Evolutionary conservation across 2,888 invertebrate species (phyloP).

Genomic region (Stenoptilia bipunctidactyla): DNA sequence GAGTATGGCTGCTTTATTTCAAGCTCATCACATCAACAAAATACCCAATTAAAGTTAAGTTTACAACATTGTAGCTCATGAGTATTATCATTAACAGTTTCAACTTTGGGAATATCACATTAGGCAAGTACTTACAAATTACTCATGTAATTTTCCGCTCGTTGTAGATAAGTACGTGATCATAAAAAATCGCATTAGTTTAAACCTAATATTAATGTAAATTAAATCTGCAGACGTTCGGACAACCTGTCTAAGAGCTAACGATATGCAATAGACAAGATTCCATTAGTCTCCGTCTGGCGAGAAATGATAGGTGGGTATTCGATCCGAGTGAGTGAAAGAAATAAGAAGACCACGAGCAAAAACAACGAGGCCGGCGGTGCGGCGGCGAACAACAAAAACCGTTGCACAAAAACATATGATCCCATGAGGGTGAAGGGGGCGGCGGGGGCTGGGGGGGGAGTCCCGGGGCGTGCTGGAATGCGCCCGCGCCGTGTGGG

Average conservation of each 20-base stretch:
- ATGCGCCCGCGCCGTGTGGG: constrained; percentile 69
- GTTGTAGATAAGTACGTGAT: no score
- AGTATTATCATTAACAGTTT: no score
- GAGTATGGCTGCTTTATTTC: no score
- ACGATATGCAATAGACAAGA: constrained; percentile 1
- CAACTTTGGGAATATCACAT: no score
- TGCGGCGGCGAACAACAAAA: constrained; percentile 69
- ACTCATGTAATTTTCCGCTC: no score
- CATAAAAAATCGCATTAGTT: neutral
- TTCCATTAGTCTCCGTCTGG: constrained; percentile 22
- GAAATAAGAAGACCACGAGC: constrained; percentile 59
- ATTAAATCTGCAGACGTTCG: no score
- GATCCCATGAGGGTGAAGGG: constrained; percentile 63
- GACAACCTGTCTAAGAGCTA: neutral
- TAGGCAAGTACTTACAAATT: no score
- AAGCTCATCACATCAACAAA: no score
- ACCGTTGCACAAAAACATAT: constrained; percentile 72
- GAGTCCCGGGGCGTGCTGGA: constrained; percentile 46
- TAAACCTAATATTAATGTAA: no score
- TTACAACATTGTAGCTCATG: no score
- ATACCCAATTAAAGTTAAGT: no score
- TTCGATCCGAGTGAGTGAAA: constrained; percentile 22
- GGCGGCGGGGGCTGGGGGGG: constrained; percentile 22
- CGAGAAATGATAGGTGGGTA: constrained; percentile 48
- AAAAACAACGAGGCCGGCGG: constrained; percentile 62